Evolutionary conservation across 2,113 vertebrate genomes (phyloP).

Genomic region (Galeopterus variegatus): DNA sequence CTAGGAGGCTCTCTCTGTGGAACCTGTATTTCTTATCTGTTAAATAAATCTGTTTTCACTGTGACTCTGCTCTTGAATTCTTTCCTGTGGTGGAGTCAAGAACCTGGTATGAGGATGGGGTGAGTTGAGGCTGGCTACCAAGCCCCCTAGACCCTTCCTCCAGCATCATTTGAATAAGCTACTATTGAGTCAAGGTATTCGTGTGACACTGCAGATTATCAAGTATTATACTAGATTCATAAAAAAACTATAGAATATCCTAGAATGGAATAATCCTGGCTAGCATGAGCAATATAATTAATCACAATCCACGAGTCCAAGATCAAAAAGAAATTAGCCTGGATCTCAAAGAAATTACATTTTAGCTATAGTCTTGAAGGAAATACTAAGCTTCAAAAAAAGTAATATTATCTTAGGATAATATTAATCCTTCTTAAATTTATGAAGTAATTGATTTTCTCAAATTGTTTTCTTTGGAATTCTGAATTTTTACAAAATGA

Average conservation of each 20-base stretch:
- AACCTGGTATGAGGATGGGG: too few species aligned
- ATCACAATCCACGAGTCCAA: not conserved
- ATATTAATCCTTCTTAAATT: slow-evolving; percentile 49
- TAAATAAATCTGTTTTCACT: too few species aligned
- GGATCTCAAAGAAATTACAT: slow-evolving; percentile 3
- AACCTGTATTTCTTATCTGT: too few species aligned
- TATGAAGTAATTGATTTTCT: slow-evolving; percentile 42
- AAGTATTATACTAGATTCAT: not conserved
- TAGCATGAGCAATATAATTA: not conserved
- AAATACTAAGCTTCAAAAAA: slow-evolving; percentile 41
- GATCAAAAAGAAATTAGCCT: not conserved
- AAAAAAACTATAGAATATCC: slow-evolving; percentile 7
- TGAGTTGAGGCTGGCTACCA: too few species aligned
- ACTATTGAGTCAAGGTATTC: not conserved
- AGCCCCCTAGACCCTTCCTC: too few species aligned
- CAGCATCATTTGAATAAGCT: not conserved
- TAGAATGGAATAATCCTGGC: not conserved
- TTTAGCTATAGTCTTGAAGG: slow-evolving; percentile 4
- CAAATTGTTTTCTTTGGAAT: slow-evolving; percentile 66
- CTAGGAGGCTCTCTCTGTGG: too few species aligned
- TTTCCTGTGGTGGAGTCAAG: too few species aligned
- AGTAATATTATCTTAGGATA: slow-evolving; percentile 1
- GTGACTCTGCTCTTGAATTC: too few species aligned
- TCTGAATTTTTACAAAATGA: slow-evolving; percentile 58
- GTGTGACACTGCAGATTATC: not conserved